Conservation (phyloP, 2,888 invertebrate genomes). For the Cerastis rubricosa region DNA sequence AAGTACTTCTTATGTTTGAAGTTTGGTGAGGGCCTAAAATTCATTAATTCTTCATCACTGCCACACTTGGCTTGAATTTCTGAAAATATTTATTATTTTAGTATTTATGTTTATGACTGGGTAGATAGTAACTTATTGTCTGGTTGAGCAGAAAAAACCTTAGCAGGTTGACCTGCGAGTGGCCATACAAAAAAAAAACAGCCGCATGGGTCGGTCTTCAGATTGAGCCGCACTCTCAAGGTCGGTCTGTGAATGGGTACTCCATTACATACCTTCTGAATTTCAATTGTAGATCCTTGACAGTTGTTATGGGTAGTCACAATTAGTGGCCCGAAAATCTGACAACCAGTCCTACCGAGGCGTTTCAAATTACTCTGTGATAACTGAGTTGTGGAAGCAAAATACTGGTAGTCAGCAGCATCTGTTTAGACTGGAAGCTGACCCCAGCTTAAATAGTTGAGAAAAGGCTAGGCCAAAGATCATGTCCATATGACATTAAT, state of each 20-base stretch:
- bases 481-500: no score
- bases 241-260: no score
- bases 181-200: no score
- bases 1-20: constrained; percentile 83
- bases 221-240: no score
- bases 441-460: not conserved
- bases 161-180: no score
- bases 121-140: no score
- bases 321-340: no score
- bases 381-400: not conserved
- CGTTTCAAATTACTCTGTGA: not conserved
- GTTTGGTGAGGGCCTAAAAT: constrained; percentile 80
- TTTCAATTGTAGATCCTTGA: no score
- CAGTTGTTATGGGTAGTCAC: no score
- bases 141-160: no score
- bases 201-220: not conserved
- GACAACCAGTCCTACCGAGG: not conserved
- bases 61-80: constrained; percentile 27
- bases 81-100: constrained; percentile 28
- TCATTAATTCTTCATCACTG: constrained; percentile 75
- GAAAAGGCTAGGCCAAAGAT: not conserved
- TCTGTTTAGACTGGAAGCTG: not conserved
- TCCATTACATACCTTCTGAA: no score
- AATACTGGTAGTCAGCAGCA: not conserved
- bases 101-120: not conserved